Percentiles rank a stretch among this genome's conserved stretches.
These are phyloP conservation scores for Montipora cactus DNA, from an alignment of 64 coral and sea anemone species.

Conservation along the genomic window DNA sequence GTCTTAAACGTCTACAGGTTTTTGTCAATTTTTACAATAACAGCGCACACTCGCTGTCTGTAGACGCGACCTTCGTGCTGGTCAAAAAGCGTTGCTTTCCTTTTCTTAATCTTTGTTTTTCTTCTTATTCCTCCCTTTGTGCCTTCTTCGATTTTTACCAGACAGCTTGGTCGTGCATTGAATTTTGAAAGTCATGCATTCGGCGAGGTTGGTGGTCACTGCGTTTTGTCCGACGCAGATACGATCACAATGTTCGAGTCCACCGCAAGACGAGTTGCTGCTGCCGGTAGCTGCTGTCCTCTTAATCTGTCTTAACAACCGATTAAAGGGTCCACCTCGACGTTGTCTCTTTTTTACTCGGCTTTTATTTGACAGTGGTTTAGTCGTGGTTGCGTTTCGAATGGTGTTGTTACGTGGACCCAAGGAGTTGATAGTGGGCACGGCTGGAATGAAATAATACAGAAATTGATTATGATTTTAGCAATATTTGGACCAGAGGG, in stretches of 20 bases:
- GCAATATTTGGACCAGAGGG: too few species aligned
- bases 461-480: too few species aligned
- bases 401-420: not conserved
- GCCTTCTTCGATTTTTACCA: not conserved
- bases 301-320: not conserved
- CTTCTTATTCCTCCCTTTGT: not conserved
- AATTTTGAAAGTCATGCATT: conserved; percentile 14
- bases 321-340: not conserved
- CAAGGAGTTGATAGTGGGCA: not conserved
- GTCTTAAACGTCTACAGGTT: not conserved
- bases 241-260: not conserved
- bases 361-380: not conserved
- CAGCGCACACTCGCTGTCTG: not conserved
- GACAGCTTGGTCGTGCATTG: not conserved
- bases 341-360: not conserved
- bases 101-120: not conserved
- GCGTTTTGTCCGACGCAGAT: conserved; percentile 46
- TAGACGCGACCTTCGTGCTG: not conserved
- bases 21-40: not conserved
- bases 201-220: not conserved
- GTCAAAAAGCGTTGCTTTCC: not conserved
- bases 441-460: not conserved
- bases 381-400: not conserved
- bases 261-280: conserved; percentile 22
- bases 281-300: not conserved